phyloP scores from a whole-genome alignment of 2,113 vertebrate species.

The Thinocorus orbignyianus region DNA sequence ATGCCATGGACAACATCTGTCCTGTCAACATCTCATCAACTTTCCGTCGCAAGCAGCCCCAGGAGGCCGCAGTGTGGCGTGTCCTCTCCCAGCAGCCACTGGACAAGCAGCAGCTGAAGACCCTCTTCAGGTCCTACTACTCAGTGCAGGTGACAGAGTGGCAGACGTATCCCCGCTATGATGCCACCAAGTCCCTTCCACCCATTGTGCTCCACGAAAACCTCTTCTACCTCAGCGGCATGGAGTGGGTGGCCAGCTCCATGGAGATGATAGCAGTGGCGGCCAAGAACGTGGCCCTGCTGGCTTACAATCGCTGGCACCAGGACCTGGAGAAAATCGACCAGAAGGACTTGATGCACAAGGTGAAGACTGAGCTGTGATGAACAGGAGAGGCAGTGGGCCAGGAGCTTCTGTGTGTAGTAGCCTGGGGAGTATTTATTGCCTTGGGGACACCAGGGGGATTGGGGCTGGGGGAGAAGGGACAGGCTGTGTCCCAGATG shows the following conservation, averaged over 20 bases:
- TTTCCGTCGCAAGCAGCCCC: conserved; percentile 92
- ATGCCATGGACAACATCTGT: conserved; percentile 87
- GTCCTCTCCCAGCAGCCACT: conserved; percentile 87
- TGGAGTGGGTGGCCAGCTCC: conserved; percentile 94
- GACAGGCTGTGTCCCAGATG: not conserved
- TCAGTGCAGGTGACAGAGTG: conserved; percentile 93
- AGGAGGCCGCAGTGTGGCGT: conserved; percentile 92
- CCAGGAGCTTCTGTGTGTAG: not conserved
- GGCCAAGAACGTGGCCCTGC: conserved; percentile 93
- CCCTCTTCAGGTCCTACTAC: conserved; percentile 96
- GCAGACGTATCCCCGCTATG: conserved; percentile 86
- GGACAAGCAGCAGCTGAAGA: conserved; percentile 89
- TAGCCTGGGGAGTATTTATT: conserved; percentile 37
- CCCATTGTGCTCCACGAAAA: conserved; percentile 87
- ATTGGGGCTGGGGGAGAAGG: not conserved
- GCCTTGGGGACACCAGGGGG: not conserved
- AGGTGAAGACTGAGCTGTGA: conserved; percentile 96
- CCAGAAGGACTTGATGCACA: conserved; percentile 95
- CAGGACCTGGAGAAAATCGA: conserved; percentile 92
- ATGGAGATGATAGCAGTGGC: conserved; percentile 95
- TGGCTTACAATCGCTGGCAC: conserved; percentile 95
- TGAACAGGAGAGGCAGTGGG: rapidly evolving
- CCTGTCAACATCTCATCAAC: conserved; percentile 88
- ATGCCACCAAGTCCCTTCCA: conserved; percentile 78
- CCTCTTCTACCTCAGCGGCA: conserved; percentile 92